Evolutionary conservation across 2,888 invertebrate species (phyloP).

Genomic region (Tetragonula carbonaria): DNA sequence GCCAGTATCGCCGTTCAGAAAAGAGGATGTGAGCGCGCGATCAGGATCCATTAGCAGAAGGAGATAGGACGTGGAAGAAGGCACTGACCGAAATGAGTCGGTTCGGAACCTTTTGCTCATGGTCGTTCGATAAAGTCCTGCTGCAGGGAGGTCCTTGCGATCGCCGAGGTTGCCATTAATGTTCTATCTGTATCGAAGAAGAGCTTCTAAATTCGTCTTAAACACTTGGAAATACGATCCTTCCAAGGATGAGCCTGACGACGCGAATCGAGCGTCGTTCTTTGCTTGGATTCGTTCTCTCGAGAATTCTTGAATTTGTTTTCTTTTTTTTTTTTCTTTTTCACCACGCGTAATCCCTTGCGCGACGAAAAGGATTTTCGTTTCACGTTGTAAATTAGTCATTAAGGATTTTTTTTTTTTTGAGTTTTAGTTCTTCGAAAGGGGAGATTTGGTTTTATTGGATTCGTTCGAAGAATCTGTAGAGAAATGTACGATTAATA

Average conservation of each 20-base stretch:
- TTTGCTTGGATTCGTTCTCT: not conserved
- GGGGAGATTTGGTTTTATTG: not conserved
- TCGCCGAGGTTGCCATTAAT: conserved; percentile 67
- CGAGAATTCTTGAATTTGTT: conserved; percentile 1
- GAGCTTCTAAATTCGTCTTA: conserved; percentile 58
- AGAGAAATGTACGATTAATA: too few species aligned
- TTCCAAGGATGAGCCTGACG: conserved; percentile 49
- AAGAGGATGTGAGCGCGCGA: conserved; percentile 13
- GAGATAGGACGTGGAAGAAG: conserved; percentile 69
- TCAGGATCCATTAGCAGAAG: conserved; percentile 72
- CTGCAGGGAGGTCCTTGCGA: conserved; percentile 60
- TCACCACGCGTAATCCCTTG: not conserved
- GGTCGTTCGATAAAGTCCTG: conserved; percentile 57
- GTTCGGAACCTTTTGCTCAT: conserved; percentile 62
- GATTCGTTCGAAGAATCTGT: not conserved
- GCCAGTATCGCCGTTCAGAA: not conserved
- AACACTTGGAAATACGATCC: conserved; percentile 69
- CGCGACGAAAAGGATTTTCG: conserved; percentile 7
- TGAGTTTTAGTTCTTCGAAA: not conserved
- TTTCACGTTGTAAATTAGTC: not conserved
- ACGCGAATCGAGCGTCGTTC: conserved; percentile 5
- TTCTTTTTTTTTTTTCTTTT: not conserved
- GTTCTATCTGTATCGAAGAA: conserved; percentile 30
- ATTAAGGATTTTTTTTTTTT: not conserved
- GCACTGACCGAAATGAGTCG: conserved; percentile 68